Percentiles rank a stretch among this genome's conserved stretches.
Conservation (phyloP, 2,113 vertebrate species). For the Lophotis ruficrista region DNA sequence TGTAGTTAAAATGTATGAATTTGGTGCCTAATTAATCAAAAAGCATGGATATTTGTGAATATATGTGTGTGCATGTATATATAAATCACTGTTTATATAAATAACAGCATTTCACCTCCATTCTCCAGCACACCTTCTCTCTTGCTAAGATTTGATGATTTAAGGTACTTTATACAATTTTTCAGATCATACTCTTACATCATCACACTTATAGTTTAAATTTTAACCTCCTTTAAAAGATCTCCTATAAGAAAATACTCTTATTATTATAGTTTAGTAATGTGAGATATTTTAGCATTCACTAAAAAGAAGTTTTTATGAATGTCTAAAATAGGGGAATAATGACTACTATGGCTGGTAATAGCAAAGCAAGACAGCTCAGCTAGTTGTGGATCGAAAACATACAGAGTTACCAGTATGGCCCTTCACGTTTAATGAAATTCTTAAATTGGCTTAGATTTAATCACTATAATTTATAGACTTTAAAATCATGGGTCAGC, state of each 20-base stretch:
- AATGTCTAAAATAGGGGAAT: neutral
- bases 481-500: constrained; percentile 9
- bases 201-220: neutral
- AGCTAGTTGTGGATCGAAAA: neutral
- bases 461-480: constrained; percentile 28
- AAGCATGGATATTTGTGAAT: neutral
- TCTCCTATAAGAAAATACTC: neutral
- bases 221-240: neutral
- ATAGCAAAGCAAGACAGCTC: neutral
- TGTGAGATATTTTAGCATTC: neutral
- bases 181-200: neutral
- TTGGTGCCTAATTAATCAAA: neutral
- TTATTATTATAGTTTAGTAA: neutral
- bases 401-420: neutral
- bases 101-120: neutral
- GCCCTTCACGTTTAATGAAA: constrained; percentile 10
- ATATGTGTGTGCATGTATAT: neutral
- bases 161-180: neutral
- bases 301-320: neutral
- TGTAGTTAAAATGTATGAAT: neutral
- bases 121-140: neutral
- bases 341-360: neutral
- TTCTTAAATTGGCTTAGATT: neutral
- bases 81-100: neutral
- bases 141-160: neutral